Evolutionary conservation across 53 echinoderm and acorn worm genomes (phyloP).

Genomic region (Luidia sarsii): DNA sequence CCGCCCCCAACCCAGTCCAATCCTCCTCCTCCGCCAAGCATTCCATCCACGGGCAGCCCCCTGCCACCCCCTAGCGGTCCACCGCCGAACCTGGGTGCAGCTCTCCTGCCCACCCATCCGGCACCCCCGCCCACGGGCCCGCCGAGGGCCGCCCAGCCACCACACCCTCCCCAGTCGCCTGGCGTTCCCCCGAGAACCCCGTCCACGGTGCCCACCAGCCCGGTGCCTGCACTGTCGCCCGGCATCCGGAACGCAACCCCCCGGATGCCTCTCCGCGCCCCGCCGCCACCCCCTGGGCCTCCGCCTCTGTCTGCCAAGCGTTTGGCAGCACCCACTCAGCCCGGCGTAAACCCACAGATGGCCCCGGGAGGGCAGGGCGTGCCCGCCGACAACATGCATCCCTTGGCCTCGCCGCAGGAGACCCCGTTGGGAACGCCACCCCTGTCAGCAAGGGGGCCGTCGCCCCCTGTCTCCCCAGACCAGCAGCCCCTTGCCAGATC

Average conservation of each 20-base stretch:
- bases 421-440: neutral
- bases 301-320: constrained; percentile 75
- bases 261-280: constrained; percentile 17
- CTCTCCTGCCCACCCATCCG: neutral
- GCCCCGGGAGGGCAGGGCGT: neutral
- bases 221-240: neutral
- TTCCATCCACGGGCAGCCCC: neutral
- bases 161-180: neutral
- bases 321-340: neutral
- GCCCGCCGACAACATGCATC: neutral
- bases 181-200: neutral
- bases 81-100: neutral
- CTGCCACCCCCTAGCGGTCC: constrained; percentile 26
- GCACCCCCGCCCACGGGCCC: constrained; percentile 1
- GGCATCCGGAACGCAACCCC: neutral
- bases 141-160: neutral
- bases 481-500: neutral
- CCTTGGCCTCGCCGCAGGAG: neutral
- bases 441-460: neutral
- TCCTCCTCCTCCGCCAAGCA: neutral
- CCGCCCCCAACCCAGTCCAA: constrained; percentile 9
- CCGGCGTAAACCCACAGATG: neutral
- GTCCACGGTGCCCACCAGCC: neutral
- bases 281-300: constrained; percentile 76
- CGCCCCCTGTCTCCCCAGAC: constrained; percentile 14